phyloP scores from a whole-genome alignment of 2,888 invertebrate species.

The Acanthopleura granulata region DNA sequence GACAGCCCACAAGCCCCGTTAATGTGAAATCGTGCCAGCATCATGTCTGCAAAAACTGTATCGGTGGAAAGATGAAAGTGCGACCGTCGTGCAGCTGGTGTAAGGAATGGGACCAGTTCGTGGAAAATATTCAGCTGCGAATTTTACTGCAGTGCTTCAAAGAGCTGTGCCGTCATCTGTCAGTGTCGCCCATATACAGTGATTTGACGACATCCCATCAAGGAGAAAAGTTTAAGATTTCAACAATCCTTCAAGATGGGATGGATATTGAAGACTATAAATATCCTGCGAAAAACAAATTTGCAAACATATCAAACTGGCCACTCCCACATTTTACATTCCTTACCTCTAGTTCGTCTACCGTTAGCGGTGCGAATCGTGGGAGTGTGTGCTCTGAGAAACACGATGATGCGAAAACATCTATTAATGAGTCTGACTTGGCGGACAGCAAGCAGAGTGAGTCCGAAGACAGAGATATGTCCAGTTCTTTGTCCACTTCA shows the following conservation, averaged over 20 bases:
- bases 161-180: slow-evolving; percentile 87
- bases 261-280: slow-evolving; percentile 42
- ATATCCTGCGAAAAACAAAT: slow-evolving; percentile 15
- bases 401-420: too few relatives aligned
- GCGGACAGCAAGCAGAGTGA: neutral
- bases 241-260: slow-evolving; percentile 57
- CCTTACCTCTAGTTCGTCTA: neutral
- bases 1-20: slow-evolving; percentile 84
- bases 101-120: slow-evolving; percentile 85
- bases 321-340: slow-evolving; percentile 6
- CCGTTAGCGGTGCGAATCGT: neutral
- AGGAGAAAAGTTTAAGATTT: slow-evolving; percentile 52
- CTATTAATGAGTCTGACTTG: neutral
- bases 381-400: neutral
- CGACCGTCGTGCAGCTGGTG: slow-evolving; percentile 89
- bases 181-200: slow-evolving; percentile 61
- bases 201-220: slow-evolving; percentile 41
- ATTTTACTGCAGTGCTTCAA: slow-evolving; percentile 89
- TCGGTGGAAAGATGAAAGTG: slow-evolving; percentile 86
- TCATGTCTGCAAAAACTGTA: slow-evolving; percentile 87
- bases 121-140: slow-evolving; percentile 84
- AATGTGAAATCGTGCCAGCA: slow-evolving; percentile 84
- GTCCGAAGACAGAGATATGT: neutral
- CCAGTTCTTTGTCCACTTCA: neutral
- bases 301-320: slow-evolving; percentile 6